These are phyloP conservation scores for Cylloceria caligata DNA, from an alignment of 2,888 invertebrate genomes.

Conservation along the genomic window DNA sequence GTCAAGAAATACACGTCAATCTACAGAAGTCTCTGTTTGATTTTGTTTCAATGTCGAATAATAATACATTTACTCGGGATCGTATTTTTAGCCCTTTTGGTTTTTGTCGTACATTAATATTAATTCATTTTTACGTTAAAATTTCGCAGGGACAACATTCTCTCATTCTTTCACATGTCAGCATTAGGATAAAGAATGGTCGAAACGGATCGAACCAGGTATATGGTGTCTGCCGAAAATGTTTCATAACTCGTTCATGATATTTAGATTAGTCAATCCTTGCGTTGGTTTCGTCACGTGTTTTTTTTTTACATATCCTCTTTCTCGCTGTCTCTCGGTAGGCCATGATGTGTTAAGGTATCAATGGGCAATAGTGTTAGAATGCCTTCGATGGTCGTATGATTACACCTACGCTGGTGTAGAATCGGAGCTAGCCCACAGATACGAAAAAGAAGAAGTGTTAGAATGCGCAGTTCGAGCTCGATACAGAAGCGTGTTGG, in stretches of 20 bases:
- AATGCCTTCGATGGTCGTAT: too few relatives aligned
- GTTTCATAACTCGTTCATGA: conserved; percentile 51
- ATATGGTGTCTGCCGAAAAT: conserved; percentile 59
- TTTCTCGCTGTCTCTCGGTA: conserved; percentile 13
- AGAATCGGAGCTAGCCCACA: too few relatives aligned
- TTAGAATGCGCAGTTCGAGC: conserved; percentile 21
- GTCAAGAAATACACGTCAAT: conserved; percentile 4
- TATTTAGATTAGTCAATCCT: conserved; percentile 59
- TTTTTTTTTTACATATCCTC: conserved; percentile 14
- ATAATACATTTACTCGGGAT: conserved; percentile 28
- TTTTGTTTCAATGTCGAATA: neutral
- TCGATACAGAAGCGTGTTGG: conserved; percentile 17
- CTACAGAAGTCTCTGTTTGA: neutral
- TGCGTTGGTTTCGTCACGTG: conserved; percentile 54
- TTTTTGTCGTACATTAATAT: conserved; percentile 6
- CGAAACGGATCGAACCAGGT: conserved; percentile 49
- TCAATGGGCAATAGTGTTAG: conserved; percentile 20
- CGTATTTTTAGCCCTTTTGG: neutral
- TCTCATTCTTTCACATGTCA: conserved; percentile 52
- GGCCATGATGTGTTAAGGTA: conserved; percentile 25
- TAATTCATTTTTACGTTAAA: conserved; percentile 5
- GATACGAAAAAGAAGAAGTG: too few relatives aligned
- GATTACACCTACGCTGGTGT: too few relatives aligned
- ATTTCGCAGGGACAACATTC: conserved; percentile 41
- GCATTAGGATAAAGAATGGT: conserved; percentile 53